phyloP scores from a whole-genome alignment of 2,888 invertebrate species.

The Perithous albicinctus region DNA sequence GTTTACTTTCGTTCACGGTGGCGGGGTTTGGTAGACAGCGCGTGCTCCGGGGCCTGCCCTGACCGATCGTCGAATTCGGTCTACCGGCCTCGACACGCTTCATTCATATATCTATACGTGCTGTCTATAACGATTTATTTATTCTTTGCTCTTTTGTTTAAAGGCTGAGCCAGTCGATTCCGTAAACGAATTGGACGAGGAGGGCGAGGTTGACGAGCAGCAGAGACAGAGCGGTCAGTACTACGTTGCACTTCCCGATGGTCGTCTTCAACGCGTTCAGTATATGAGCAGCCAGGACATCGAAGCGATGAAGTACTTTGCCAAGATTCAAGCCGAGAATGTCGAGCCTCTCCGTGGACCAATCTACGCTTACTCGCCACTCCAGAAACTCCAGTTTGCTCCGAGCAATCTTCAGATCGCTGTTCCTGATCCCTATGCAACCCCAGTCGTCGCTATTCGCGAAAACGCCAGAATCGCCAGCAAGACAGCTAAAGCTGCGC shows the following conservation, averaged over 20 bases:
- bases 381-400: slow-evolving; percentile 80
- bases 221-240: slow-evolving; percentile 86
- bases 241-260: slow-evolving; percentile 88
- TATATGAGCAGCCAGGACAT: slow-evolving; percentile 86
- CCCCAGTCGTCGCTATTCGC: slow-evolving; percentile 59
- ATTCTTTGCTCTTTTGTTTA: slow-evolving; percentile 18
- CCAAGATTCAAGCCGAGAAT: slow-evolving; percentile 88
- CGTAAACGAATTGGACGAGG: slow-evolving; percentile 81
- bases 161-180: slow-evolving; percentile 79
- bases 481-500: slow-evolving; percentile 55
- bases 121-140: neutral
- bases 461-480: slow-evolving; percentile 13
- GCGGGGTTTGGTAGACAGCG: slow-evolving; percentile 41
- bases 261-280: slow-evolving; percentile 88
- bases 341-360: slow-evolving; percentile 88
- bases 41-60: slow-evolving; percentile 30
- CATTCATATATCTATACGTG: neutral
- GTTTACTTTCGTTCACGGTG: slow-evolving; percentile 80
- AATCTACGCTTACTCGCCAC: slow-evolving; percentile 86
- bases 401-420: slow-evolving; percentile 73
- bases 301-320: slow-evolving; percentile 88
- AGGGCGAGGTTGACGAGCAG: slow-evolving; percentile 78
- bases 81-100: slow-evolving; percentile 38
- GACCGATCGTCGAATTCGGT: slow-evolving; percentile 55
- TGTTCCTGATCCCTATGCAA: slow-evolving; percentile 52